Evolutionary conservation across 2,888 invertebrate species (phyloP).

Genomic region (Cheilosia scutellata): DNA sequence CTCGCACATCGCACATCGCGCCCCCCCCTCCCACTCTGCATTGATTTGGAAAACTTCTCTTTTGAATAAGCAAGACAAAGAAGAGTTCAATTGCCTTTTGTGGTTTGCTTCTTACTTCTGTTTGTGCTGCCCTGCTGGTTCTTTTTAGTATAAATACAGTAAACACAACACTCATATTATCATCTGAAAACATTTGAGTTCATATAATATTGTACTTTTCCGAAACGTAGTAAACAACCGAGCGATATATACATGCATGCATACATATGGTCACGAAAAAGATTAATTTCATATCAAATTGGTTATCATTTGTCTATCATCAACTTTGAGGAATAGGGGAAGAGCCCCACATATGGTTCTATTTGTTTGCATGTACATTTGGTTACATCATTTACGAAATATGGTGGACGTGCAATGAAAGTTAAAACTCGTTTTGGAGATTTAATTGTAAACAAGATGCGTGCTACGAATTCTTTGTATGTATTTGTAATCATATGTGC

Average conservation of each 20-base stretch:
- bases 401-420: no score
- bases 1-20: not conserved
- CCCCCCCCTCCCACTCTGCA: not conserved
- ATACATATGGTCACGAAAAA: not conserved
- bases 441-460: no score
- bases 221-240: slow-evolving; percentile 16
- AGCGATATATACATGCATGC: not conserved
- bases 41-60: slow-evolving; percentile 44
- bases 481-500: not conserved
- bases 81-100: slow-evolving; percentile 69
- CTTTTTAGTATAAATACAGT: not conserved
- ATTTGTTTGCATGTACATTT: no score
- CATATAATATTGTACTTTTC: slow-evolving; percentile 31
- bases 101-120: slow-evolving; percentile 4
- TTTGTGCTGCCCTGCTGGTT: not conserved
- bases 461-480: no score
- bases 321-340: not conserved
- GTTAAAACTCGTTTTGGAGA: no score
- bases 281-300: slow-evolving; percentile 1
- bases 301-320: slow-evolving; percentile 1
- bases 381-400: no score
- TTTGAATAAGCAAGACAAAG: slow-evolving; percentile 60
- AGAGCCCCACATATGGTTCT: not conserved
- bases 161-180: slow-evolving; percentile 1
- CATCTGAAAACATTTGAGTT: slow-evolving; percentile 35